These are phyloP conservation scores for Buceros bicornis DNA, from an alignment of 2,797 vertebrate genomes.

Conservation along the genomic window DNA sequence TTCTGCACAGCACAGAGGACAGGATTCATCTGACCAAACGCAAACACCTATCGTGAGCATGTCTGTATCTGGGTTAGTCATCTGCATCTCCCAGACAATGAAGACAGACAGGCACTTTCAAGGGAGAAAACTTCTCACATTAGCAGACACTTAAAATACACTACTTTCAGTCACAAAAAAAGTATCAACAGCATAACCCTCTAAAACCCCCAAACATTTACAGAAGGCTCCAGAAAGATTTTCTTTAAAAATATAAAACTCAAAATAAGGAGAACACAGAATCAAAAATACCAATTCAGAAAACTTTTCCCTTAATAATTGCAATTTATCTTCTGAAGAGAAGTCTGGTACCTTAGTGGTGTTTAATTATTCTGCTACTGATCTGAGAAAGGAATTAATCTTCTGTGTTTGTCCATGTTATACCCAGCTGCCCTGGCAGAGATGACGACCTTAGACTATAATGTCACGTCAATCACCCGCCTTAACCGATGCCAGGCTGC, in stretches of 20 bases:
- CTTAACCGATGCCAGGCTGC: neutral
- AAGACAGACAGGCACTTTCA: neutral
- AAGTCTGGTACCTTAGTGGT: neutral
- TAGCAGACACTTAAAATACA: neutral
- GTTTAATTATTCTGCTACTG: neutral
- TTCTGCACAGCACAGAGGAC: neutral
- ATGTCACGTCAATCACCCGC: neutral
- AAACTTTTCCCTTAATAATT: neutral
- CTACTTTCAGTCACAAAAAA: neutral
- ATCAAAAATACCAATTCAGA: neutral
- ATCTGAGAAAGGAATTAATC: neutral
- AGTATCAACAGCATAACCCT: neutral
- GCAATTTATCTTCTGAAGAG: neutral
- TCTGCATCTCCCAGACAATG: neutral
- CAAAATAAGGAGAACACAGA: neutral
- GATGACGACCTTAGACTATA: neutral
- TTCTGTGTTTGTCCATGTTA: neutral
- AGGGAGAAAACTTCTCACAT: neutral
- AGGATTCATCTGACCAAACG: neutral
- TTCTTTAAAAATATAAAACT: neutral
- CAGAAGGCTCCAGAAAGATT: neutral
- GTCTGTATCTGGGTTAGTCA: neutral
- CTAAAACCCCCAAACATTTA: neutral
- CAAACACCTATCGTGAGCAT: neutral
- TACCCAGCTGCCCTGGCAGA: neutral